Base-by-base conservation (phyloP, 2,888 invertebrate genomes). In the Acholoe squamosa region DNA sequence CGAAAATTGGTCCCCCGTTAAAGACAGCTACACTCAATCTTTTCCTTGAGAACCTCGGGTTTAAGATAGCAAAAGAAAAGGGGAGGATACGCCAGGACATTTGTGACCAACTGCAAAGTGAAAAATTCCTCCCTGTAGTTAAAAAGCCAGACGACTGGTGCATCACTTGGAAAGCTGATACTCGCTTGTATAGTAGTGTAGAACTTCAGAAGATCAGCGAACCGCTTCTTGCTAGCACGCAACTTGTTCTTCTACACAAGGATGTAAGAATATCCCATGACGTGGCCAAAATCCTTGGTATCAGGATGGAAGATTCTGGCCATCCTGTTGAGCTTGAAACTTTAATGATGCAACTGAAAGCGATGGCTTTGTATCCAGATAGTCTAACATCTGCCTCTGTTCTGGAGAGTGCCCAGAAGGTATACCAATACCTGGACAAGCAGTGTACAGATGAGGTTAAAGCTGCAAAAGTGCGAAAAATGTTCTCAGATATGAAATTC, bases 121-220 rank as follows among this genome's bases (percentile, higher is more conserved):
- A 19, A n/a, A 86, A 28, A 28, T 86, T 86, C 52, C 52, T 86
- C 19, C 86, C 86, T 0, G 28, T 16, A 54, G 86, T 31, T 31
- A 3, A 7, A 19, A 52, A 28, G 14, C 86, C 86, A 54, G 54
- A 54, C 1, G 54, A 86, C 14, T 86, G 54, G 56, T 54, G 28
- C 22, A 25, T 86, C 1, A 54, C 25, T 3, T 86, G 86, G 86
- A 86, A 86, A 31, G 54, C 25, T 28, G 86, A 86, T 54, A 12
- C 84, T n/a, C 16, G 14, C 7, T 25, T 16, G 25, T 86, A 54
- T 54, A 25, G 25, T 86, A 54, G 25, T 1, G 0, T 25, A 5
- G 86, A 86, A 5, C 54, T 86, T 16, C 52, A 31, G 3, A 14
- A 52, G 19, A 51, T 54, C 12, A 56, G 52, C 16, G 31, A 86